Base-by-base conservation (phyloP, 2,888 invertebrate species). In the Ceramica pisi region DNA sequence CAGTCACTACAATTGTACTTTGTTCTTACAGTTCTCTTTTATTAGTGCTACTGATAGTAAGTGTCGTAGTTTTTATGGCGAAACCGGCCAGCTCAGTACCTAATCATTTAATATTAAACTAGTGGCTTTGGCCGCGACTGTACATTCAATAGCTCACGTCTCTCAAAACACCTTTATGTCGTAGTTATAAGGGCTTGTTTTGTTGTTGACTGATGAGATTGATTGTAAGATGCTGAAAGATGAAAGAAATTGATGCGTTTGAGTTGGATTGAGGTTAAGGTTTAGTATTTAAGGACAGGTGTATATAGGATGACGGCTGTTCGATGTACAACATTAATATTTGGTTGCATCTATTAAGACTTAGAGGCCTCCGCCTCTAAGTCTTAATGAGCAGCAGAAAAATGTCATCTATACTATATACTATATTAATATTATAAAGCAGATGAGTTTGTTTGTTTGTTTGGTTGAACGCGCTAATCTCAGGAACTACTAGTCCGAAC, bases 11-110 rank as follows among this genome's bases (percentile, higher is more conserved):
- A 82, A 87, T 89, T 89, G 90, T 90, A 88, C 89, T 90, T 89
- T 86, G 88, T 90, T 90, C 88, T 90, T 88, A 90, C 88, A 89
- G 88, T 90, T 91, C 89, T 88, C 89, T 92, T 94, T 93, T 93
- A 93, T 93, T 93, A 92, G 90, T 89, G 89, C 89, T 90, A 93
- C 92, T 93, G 92, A 93, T 92, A 90, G 91, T 88, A 89, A 91
- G 92, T 92, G 92, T 90, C 90, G 90, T 87, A 89, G 90, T 92
- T 94, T 93, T 93, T 92, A 92, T 89, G 86, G 89, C 87, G 82
- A 82, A 85, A 82, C 89, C 87, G 86, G 85, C 82, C 86, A 86
- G 84, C 83, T 87, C 84, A 85, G 89, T 90, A 90, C 86, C 89
- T 89, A 91, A 92, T 92, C 89, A 90, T 90, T 92, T 90, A 90